Conservation (phyloP, 2,888 invertebrate species). For the Volucella zonaria region DNA sequence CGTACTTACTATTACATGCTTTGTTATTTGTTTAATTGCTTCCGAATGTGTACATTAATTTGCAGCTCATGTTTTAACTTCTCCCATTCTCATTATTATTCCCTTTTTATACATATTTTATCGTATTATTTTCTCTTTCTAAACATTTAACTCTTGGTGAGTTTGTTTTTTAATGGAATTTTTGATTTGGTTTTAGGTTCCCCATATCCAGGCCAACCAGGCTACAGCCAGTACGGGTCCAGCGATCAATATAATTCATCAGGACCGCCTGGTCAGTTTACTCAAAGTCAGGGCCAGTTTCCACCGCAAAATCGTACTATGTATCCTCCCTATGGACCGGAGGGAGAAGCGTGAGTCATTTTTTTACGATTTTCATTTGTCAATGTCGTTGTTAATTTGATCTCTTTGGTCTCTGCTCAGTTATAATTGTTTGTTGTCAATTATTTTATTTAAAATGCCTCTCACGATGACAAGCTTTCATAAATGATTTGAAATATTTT, state of each 20-base stretch:
- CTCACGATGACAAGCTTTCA: background rate
- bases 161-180: slow-evolving; percentile 24
- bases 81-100: slow-evolving; percentile 26
- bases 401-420: slow-evolving; percentile 18
- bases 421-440: slow-evolving; percentile 60
- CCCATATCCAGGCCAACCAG: slow-evolving; percentile 86
- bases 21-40: slow-evolving; percentile 36
- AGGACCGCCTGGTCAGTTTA: slow-evolving; percentile 85
- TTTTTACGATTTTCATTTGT: slow-evolving; percentile 65
- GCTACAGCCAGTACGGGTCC: slow-evolving; percentile 87
- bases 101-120: slow-evolving; percentile 14
- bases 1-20: background rate
- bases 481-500: background rate
- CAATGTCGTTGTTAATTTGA: slow-evolving; percentile 29
- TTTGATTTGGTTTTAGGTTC: slow-evolving; percentile 79
- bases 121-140: slow-evolving; percentile 30
- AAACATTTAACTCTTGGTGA: slow-evolving; percentile 30
- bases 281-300: slow-evolving; percentile 84
- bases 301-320: slow-evolving; percentile 90
- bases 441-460: slow-evolving; percentile 42
- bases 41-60: slow-evolving; percentile 26
- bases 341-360: slow-evolving; percentile 86
- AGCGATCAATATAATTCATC: slow-evolving; percentile 85
- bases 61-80: slow-evolving; percentile 32
- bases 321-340: slow-evolving; percentile 90